phyloP scores from a whole-genome alignment of 2,888 invertebrate species.

The Lasioglossum pauxillum region DNA sequence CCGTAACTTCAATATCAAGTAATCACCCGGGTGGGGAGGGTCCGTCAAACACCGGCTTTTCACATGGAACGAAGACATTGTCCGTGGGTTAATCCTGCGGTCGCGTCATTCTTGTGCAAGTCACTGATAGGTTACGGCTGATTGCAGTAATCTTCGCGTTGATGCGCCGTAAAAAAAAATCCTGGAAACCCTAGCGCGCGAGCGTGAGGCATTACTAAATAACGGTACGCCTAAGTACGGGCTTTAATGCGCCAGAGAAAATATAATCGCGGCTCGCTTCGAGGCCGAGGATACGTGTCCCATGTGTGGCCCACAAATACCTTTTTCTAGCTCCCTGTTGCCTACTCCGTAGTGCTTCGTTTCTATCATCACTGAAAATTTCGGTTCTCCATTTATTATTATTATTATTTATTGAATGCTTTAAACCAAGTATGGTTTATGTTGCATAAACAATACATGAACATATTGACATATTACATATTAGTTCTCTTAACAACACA shows the following conservation, averaged over 20 bases:
- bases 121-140: conserved; percentile 71
- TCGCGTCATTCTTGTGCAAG: conserved; percentile 69
- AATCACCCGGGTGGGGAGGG: conserved; percentile 8
- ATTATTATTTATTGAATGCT: too few species aligned
- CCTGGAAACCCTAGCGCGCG: conserved; percentile 56
- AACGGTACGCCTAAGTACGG: conserved; percentile 72
- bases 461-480: too few species aligned
- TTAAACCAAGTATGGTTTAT: too few species aligned
- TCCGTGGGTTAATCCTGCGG: conserved; percentile 64
- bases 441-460: too few species aligned
- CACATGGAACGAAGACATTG: conserved; percentile 60
- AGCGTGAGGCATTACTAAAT: conserved; percentile 69
- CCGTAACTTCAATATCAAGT: conserved; percentile 33
- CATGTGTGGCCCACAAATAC: conserved; percentile 51
- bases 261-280: conserved; percentile 60
- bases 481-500: too few species aligned
- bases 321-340: conserved; percentile 10
- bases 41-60: conserved; percentile 47
- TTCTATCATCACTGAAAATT: too few species aligned
- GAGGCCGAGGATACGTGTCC: conserved; percentile 44
- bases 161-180: conserved; percentile 63
- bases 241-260: conserved; percentile 67
- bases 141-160: conserved; percentile 73
- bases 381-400: too few species aligned
- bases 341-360: not conserved